Base-by-base conservation (phyloP, 2,888 invertebrate genomes). In the Nymphalis c-album region DNA sequence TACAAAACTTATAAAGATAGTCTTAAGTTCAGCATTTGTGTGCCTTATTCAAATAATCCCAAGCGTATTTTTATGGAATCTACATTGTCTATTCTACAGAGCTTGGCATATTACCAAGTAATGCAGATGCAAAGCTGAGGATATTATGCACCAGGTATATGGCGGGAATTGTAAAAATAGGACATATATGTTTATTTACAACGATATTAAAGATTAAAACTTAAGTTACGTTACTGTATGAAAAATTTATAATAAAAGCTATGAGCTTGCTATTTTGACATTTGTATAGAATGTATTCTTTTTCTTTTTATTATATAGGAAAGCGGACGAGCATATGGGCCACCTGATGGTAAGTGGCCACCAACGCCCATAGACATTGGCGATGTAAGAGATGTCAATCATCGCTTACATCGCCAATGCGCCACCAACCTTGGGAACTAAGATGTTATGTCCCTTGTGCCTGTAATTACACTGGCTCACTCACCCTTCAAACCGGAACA, bases 101-200 rank as follows among this genome's bases (percentile, higher is more conserved):
- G 31, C 31, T 55, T 55, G 53, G 53, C 53, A 22, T 55, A 55
- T 55, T 55, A 26, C 53, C 53, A 55, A 55, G 53, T 16, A 22
- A 51, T 22, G 51, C 51, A 51, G 10, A 51, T 20, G 50, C 53
- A 26, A 22, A 55, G 26, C 26, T 18, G n/a, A 26, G 53, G 53
- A 31, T 31, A 26, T 31, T 31, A 17, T 17, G 26, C 17, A n/a
- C 17, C 17, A 7, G 26, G 26, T 55, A 55, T 17, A 55, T 16
- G 17, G 26, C 6, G 31, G 8, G n/a, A 31, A 31, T n/a, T 17
- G 31, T 2, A 20, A 17, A 26, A 55, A 55, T 17, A 17, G 31
- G 26, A 55, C 53, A 17, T 16, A 26, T n/a, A 2, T 53, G 53
- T 31, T 31, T 55, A 55, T 55, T 55, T 31, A 31, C 53, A 31